phyloP scores from a whole-genome alignment of 2,797 vertebrate genomes.

The Periophthalmus magnuspinnatus region DNA sequence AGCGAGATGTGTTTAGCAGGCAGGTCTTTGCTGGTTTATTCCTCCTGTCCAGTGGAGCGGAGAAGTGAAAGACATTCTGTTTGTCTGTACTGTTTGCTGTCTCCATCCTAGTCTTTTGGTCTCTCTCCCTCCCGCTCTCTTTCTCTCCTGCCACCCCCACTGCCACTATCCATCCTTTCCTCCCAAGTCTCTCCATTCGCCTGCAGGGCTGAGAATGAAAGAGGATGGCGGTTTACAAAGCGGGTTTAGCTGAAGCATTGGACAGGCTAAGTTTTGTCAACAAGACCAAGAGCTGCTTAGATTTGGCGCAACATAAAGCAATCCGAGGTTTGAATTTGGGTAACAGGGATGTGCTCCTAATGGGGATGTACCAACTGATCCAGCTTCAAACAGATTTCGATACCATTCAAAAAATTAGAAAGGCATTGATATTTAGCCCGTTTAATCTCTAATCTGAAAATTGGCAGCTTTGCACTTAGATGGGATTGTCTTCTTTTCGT shows the following conservation, averaged over 20 bases:
- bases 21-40: conserved; percentile 70
- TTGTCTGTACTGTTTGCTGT: conserved; percentile 66
- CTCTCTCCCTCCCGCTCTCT: not conserved
- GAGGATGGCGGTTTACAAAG: conserved; percentile 45
- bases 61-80: conserved; percentile 63
- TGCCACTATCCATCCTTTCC: conserved; percentile 4
- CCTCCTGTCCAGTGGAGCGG: conserved; percentile 63
- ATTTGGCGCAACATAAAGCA: conserved; percentile 44
- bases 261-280: conserved; percentile 60
- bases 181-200: conserved; percentile 40
- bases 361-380: conserved; percentile 55
- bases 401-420: conserved; percentile 51
- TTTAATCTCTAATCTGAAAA: conserved; percentile 60
- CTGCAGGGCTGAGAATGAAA: conserved; percentile 35
- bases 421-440: conserved; percentile 63
- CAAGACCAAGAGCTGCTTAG: conserved; percentile 53
- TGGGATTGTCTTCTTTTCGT: conserved; percentile 47
- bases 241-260: conserved; percentile 44
- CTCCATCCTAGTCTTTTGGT: conserved; percentile 41
- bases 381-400: conserved; percentile 43
- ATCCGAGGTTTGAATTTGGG: conserved; percentile 58
- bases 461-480: conserved; percentile 40
- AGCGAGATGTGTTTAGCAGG: conserved; percentile 68
- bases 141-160: not conserved
- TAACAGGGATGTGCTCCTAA: conserved; percentile 57